A percentile compares a stretch with the other conserved stretches of the same genome.
phyloP scores from a whole-genome alignment of 2,797 vertebrate genomes.

The Macrochelys suwanniensis region DNA sequence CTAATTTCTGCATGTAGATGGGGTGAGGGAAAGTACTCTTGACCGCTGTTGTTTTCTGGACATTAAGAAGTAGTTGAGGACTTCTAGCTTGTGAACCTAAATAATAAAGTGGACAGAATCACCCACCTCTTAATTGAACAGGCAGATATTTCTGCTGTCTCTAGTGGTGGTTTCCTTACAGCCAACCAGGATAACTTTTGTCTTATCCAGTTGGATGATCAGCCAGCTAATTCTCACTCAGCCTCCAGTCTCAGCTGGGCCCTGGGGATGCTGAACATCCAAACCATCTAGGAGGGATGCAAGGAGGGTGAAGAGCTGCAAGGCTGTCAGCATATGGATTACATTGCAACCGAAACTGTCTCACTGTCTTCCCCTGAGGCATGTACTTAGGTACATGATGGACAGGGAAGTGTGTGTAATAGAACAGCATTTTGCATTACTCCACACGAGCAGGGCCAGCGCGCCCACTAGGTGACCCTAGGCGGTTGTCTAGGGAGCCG shows the following conservation, averaged over 20 bases:
- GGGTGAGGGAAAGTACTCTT: not conserved
- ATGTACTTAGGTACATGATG: fast-evolving
- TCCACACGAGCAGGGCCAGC: too few relatives aligned
- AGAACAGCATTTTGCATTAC: not conserved
- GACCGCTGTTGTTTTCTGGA: not conserved
- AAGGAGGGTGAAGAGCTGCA: not conserved
- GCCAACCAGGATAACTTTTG: not conserved
- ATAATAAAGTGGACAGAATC: not conserved
- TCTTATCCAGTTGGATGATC: not conserved
- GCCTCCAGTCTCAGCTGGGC: not conserved
- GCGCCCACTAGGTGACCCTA: too few relatives aligned
- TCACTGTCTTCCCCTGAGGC: not conserved
- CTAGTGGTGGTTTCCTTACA: not conserved
- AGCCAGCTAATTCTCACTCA: not conserved
- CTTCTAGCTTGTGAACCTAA: not conserved
- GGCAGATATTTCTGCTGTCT: not conserved
- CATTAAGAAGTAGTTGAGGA: not conserved
- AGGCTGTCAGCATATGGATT: not conserved
- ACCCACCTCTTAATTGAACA: not conserved
- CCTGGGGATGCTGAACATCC: not conserved
- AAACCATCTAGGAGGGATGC: not conserved
- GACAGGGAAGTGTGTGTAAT: not conserved
- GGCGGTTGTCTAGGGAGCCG: too few relatives aligned
- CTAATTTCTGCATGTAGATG: not conserved
- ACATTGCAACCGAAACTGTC: too few relatives aligned